Base-by-base conservation (phyloP, 2,888 invertebrate species). In the Brachyptera risi region DNA sequence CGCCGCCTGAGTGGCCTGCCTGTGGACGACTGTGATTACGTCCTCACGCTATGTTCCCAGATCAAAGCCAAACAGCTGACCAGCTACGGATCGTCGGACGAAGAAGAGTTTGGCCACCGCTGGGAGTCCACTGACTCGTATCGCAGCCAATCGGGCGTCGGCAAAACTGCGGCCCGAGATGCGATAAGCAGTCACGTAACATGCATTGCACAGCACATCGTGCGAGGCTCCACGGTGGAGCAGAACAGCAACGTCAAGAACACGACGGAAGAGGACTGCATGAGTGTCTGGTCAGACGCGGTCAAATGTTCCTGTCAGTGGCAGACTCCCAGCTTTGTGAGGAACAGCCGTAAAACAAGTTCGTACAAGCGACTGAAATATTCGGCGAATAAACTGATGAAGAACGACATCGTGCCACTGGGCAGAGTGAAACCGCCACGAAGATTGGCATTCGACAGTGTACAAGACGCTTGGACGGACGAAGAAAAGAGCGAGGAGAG, bases 271-370 rank as follows among this genome's bases (percentile, higher is more conserved):
- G 74, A 73, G 1, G 80, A 82, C 44, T 86, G 83, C 67, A 71
- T 77, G 0, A 77, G 76, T 57, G 75, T 80, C 4, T 88, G 87
- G 88, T 74, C 76, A 21, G 75, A 71, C 51, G 76, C 83, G 19
- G 73, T 76, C 0, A 78, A 79, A 31, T 88, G 88, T 67, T 68
- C 76, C n/a, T 88, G 88, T 69, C 78, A 80, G 5, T 86, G 84
- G 82, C 82, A 81, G 70, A 71, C 80, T 60, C 76, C 81, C 67
- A 67, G 76, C 67, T 76, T 79, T 68, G 72, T 79, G 69, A 75
- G 80, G 67, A 81, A 77, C 40, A 77, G 76, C 47, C 78, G 79
- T 68, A 80, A 78, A 68, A 79, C 77, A 61, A 77, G 79, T 0
- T 80, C 79, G 64, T 77, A 80, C 50, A 79, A 82, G 65, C 78